A percentile compares a stretch with the other conserved stretches of the same genome.
These are phyloP conservation scores for Synergus laeviventris DNA, from an alignment of 2,888 invertebrate species.

Conservation along the genomic window DNA sequence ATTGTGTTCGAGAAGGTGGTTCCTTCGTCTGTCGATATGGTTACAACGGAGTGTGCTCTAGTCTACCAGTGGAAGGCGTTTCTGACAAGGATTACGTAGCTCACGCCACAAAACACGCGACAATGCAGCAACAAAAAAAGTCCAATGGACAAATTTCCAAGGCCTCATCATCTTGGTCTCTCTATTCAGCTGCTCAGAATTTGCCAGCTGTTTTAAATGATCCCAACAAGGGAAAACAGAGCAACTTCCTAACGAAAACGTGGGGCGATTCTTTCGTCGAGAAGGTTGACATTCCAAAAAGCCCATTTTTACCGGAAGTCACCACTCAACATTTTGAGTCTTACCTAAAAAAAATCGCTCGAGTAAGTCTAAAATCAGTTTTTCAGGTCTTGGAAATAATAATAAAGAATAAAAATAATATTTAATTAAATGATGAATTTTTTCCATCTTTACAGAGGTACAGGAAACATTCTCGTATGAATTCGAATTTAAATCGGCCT, in stretches of 20 bases:
- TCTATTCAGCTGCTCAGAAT: constrained; percentile 95
- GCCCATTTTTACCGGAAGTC: constrained; percentile 90
- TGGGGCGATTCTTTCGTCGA: constrained; percentile 98
- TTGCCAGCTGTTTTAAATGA: constrained; percentile 97
- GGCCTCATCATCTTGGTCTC: constrained; percentile 81
- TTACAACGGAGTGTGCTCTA: constrained; percentile 90
- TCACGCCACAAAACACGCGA: constrained; percentile 59
- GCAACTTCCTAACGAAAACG: constrained; percentile 95
- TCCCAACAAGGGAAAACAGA: constrained; percentile 93
- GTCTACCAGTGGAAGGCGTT: constrained; percentile 92
- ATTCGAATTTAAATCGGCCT: constrained; percentile 68
- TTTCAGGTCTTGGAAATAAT: not conserved
- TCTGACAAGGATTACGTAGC: constrained; percentile 84
- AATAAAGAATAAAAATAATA: not conserved
- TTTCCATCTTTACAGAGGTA: constrained; percentile 72
- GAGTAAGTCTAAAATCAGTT: constrained; percentile 65
- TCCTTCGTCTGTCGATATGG: constrained; percentile 93
- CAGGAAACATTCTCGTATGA: constrained; percentile 76
- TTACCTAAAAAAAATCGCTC: constrained; percentile 87
- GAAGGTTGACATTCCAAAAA: constrained; percentile 85
- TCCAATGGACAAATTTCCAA: constrained; percentile 77
- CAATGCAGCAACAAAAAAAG: constrained; percentile 69
- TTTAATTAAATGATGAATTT: not conserved
- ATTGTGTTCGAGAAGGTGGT: constrained; percentile 90
- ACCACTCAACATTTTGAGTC: constrained; percentile 89